phyloP scores from a whole-genome alignment of 2,113 vertebrate species.

The Urocolius indicus region DNA sequence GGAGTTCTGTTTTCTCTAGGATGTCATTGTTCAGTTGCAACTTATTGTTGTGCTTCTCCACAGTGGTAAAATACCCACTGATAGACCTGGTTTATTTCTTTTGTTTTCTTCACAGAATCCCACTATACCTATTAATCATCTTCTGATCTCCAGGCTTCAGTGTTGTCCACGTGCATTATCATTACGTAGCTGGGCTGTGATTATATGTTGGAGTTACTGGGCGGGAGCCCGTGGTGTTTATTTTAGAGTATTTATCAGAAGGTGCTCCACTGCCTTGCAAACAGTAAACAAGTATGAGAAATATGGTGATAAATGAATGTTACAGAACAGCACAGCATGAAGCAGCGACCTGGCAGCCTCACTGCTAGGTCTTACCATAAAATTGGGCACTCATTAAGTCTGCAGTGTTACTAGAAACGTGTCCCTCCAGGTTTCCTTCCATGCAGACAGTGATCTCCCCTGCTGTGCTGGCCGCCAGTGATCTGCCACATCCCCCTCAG shows the following conservation, averaged over 20 bases:
- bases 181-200: neutral
- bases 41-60: neutral
- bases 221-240: neutral
- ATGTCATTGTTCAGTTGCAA: neutral
- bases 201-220: neutral
- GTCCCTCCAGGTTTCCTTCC: neutral
- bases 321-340: neutral
- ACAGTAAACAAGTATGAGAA: neutral
- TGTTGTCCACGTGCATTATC: rapidly evolving
- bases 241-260: neutral
- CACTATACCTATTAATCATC: neutral
- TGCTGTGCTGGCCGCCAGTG: neutral
- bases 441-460: neutral
- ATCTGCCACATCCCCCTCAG: neutral
- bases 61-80: neutral
- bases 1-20: neutral
- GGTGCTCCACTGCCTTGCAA: neutral
- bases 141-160: neutral
- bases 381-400: neutral
- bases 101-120: neutral
- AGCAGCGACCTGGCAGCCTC: neutral
- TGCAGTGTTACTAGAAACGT: neutral
- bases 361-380: neutral
- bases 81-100: neutral
- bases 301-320: neutral